Base-by-base conservation (phyloP, 2,113 vertebrate genomes). In the Tinamus guttatus region DNA sequence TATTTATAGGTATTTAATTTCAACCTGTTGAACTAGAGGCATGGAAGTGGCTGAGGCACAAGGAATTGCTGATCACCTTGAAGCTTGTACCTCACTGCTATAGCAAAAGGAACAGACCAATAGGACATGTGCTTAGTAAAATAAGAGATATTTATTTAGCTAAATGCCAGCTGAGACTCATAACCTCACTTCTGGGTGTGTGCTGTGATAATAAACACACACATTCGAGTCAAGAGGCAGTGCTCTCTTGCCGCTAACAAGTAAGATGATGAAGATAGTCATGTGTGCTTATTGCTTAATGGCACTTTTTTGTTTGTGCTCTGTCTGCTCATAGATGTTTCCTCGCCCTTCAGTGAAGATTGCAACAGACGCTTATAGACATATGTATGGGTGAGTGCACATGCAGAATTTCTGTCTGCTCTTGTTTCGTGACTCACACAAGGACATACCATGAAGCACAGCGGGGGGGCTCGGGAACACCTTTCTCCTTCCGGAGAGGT, bases 401-500 rank as follows among this genome's bases (percentile, higher is more conserved):
- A 0, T 1, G 11, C 12, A 1, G 2, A 74, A 62, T 84, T 41
- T 71, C 45, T 82, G 28, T 65, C 36, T 28, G 24, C 54, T 58
- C 63, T 74, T 40, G n/a, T 54, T 49, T 69, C 36, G 7, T 74
- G 76, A 90, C 54, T 92, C 4, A 12, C 34, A 45, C 51, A 56
- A 20, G 32, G 60, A 67, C 19, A 1, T 34, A 60, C 67, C 0
- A 0, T 64, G 70, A 77, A 90, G n/a, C 0, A 0, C 47, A 49
- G 21, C 7, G 4, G 3, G 22, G 25, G 32, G 49, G 64, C 73
- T 71, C 32, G 28, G 40, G 49, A 65, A 59, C 16, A 22, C 20
- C 54, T 4, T 45, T 56, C 45, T 30, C 11, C 19, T 69, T 18
- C 32, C 21, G 28, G 64, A 45, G 38, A 75, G 11, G 36, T 63